Evolutionary conservation across 1,140 invertebrate genomes (phyloP).

Genomic region (Homarus americanus): DNA sequence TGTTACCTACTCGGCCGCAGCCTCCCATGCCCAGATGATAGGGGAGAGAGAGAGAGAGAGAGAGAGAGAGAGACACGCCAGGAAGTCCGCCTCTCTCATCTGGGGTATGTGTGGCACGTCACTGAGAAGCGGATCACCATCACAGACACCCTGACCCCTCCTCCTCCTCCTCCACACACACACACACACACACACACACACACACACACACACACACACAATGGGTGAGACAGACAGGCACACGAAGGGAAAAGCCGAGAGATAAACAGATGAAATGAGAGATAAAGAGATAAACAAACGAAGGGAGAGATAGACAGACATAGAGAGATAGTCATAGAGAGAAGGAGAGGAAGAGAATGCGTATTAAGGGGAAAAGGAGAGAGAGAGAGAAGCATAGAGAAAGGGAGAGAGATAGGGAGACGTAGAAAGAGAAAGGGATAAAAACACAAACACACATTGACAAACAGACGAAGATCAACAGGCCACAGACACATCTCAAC

Average conservation of each 20-base stretch:
- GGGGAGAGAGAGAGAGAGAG: not conserved
- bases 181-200: slow-evolving; percentile 34
- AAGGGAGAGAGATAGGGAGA: no score
- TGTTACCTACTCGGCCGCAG: no score
- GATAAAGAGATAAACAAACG: not conserved
- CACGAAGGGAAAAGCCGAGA: not conserved
- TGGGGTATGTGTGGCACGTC: not conserved
- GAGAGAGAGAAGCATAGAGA: no score
- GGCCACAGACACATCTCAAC: no score
- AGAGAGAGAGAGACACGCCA: not conserved
- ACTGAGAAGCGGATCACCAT: no score
- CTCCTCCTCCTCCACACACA: slow-evolving; percentile 8
- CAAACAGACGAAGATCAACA: not conserved
- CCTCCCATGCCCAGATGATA: not conserved
- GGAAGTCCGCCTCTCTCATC: not conserved
- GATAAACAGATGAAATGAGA: not conserved
- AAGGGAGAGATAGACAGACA: not conserved
- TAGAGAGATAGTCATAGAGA: not conserved
- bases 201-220: slow-evolving; percentile 44
- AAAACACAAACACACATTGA: no score
- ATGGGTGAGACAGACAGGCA: not conserved
- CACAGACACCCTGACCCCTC: no score
- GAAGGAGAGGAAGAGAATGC: not conserved
- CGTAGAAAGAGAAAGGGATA: no score
- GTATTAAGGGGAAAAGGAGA: no score